Evolutionary conservation across 1,140 invertebrate species (phyloP).

Genomic region (Sipha flava): DNA sequence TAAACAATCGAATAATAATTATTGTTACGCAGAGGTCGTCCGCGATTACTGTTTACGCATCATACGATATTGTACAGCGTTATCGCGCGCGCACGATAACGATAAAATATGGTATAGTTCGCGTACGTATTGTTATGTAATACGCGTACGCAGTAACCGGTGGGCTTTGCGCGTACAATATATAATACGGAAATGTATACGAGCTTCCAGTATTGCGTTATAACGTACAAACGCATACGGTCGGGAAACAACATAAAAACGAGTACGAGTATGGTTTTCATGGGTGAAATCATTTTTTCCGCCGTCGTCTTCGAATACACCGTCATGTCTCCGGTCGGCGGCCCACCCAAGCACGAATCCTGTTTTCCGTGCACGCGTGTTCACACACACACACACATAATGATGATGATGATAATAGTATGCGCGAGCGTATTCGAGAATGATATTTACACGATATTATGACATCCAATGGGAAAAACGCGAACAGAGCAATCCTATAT

Average conservation of each 20-base stretch:
- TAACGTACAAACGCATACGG: background rate
- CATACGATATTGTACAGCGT: no score
- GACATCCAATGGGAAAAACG: background rate
- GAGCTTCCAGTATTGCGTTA: background rate
- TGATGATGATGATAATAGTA: background rate
- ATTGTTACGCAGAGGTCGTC: no score
- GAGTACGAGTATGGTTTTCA: background rate
- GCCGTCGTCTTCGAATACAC: background rate
- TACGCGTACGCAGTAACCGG: no score
- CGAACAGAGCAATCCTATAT: no score
- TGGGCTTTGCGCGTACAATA: no score
- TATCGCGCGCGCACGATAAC: no score
- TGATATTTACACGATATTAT: background rate
- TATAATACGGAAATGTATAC: no score
- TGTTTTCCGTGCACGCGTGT: background rate
- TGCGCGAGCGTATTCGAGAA: background rate
- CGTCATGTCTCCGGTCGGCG: background rate
- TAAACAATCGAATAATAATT: no score
- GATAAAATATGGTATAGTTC: no score
- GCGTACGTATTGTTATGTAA: no score
- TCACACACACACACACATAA: background rate
- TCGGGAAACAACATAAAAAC: background rate
- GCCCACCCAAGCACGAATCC: slow-evolving; percentile 18
- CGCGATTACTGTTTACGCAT: no score
- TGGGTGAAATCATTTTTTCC: background rate